Conservation (phyloP, 1,140 invertebrate genomes). For the Bombus vancouverensis region DNA sequence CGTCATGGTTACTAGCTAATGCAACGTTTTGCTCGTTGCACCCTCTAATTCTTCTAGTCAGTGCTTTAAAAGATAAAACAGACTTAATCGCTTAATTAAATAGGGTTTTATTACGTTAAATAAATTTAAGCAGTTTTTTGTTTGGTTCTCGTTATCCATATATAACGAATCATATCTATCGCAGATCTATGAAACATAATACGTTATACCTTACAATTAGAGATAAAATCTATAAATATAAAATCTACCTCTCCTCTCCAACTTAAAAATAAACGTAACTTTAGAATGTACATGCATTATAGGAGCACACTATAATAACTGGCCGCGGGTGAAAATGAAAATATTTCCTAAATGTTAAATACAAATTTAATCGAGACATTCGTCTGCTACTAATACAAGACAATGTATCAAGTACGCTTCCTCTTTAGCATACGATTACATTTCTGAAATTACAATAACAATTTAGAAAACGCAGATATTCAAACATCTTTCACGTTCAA, state of each 20-base stretch:
- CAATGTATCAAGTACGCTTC: not conserved
- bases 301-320: conserved; percentile 65
- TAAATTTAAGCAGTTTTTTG: conserved; percentile 51
- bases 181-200: conserved; percentile 64
- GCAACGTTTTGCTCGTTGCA: conserved; percentile 17
- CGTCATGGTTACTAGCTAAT: conserved; percentile 61
- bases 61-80: conserved; percentile 30
- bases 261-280: conserved; percentile 38
- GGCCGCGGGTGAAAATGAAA: conserved; percentile 55
- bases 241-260: not conserved
- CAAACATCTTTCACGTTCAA: not conserved
- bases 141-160: conserved; percentile 30
- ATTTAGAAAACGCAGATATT: conserved; percentile 5
- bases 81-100: conserved; percentile 32
- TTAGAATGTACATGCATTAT: conserved; percentile 55
- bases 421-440: not conserved
- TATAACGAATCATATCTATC: conserved; percentile 30
- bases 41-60: conserved; percentile 21
- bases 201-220: conserved; percentile 41
- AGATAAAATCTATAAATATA: conserved; percentile 18
- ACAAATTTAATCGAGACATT: conserved; percentile 39
- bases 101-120: conserved; percentile 42
- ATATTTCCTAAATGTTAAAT: conserved; percentile 42
- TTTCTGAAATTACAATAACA: not conserved
- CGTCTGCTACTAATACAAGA: not conserved